A percentile compares a stretch with the other conserved stretches of the same genome.
These are phyloP conservation scores for Monopterus albus DNA, from an alignment of 2,113 vertebrate genomes.

Conservation along the genomic window DNA sequence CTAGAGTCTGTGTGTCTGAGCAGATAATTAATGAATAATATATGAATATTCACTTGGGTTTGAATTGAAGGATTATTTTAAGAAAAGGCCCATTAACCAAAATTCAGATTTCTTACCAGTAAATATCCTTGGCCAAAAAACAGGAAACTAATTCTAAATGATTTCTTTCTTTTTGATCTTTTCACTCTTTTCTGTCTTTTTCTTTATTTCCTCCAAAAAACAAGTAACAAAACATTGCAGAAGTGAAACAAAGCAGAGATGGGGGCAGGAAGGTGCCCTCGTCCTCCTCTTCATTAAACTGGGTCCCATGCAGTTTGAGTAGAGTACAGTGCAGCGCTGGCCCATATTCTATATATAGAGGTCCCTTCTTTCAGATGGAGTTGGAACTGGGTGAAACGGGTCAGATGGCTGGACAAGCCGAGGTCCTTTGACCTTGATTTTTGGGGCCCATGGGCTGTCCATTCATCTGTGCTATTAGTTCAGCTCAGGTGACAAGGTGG, in stretches of 20 bases:
- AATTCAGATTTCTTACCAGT: too few relatives aligned
- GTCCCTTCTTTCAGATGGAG: slow-evolving; percentile 72
- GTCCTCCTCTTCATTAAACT: slow-evolving; percentile 73
- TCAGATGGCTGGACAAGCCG: slow-evolving; percentile 67
- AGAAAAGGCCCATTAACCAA: too few relatives aligned
- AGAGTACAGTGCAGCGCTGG: slow-evolving; percentile 60
- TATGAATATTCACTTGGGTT: neutral
- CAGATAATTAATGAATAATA: neutral
- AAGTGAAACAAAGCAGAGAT: slow-evolving; percentile 44
- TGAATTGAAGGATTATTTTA: too few relatives aligned
- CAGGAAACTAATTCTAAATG: too few relatives aligned
- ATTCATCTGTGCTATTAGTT: neutral
- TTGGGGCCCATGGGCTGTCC: neutral
- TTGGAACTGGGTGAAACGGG: slow-evolving; percentile 78
- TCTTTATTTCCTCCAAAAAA: neutral
- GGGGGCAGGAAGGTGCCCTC: slow-evolving; percentile 60
- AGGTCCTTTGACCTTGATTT: slow-evolving; percentile 55
- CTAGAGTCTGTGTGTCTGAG: neutral
- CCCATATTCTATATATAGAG: slow-evolving; percentile 85
- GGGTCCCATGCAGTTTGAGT: slow-evolving; percentile 77
- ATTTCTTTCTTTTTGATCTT: too few relatives aligned
- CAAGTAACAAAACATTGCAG: neutral
- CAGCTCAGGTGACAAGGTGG: neutral
- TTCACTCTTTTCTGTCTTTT: neutral
- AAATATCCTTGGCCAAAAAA: too few relatives aligned